Conservation (phyloP, 2,113 vertebrate genomes). For the Eurystomus gularis region DNA sequence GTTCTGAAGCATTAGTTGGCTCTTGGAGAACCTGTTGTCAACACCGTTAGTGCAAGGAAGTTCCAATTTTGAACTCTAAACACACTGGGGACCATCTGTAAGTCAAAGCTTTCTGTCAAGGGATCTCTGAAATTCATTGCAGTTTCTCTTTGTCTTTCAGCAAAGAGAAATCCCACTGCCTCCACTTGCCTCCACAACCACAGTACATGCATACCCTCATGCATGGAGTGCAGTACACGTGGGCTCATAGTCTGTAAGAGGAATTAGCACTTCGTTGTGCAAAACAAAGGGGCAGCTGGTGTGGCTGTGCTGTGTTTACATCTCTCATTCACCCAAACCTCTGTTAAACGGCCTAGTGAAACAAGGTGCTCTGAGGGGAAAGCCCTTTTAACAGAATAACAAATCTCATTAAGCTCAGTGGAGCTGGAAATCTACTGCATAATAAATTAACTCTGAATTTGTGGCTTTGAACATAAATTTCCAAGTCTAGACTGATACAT, state of each 20-base stretch:
- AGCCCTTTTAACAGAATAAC: slow-evolving; percentile 42
- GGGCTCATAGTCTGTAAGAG: not conserved
- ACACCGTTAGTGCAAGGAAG: not conserved
- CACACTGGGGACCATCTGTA: not conserved
- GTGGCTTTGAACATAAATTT: not conserved
- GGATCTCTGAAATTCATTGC: not conserved
- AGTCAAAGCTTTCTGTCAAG: not conserved
- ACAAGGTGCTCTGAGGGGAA: slow-evolving; percentile 27
- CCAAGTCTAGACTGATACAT: not conserved
- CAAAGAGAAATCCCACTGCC: not conserved
- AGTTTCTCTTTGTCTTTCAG: not conserved
- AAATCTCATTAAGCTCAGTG: slow-evolving; percentile 37
- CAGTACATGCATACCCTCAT: not conserved
- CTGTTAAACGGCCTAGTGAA: slow-evolving; percentile 27
- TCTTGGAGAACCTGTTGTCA: not conserved
- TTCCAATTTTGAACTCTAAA: not conserved
- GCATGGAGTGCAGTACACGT: not conserved
- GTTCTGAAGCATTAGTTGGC: not conserved
- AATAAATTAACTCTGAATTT: slow-evolving; percentile 20
- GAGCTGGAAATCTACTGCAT: slow-evolving; percentile 34
- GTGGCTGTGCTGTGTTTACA: slow-evolving; percentile 5
- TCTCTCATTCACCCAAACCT: not conserved
- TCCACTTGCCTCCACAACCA: not conserved
- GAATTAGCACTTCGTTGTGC: not conserved
- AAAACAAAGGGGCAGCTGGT: slow-evolving; percentile 22